Evolutionary conservation across 2,888 invertebrate genomes (phyloP).

Genomic region (Drosophila parthenogenetica): DNA sequence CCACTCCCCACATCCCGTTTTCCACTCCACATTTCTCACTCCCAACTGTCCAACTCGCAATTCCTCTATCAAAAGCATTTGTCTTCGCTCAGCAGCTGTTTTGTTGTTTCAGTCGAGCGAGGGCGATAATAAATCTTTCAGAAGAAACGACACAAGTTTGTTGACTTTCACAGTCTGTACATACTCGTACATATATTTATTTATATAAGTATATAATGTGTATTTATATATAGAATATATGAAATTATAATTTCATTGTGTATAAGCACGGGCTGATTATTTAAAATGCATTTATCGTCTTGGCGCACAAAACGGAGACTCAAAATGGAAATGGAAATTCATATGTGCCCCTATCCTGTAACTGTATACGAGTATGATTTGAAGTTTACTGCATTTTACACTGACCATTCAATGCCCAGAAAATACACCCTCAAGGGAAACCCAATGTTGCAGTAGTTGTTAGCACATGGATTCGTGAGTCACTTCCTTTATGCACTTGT

Average conservation of each 20-base stretch:
- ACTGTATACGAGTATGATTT: conserved; percentile 21
- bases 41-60: background rate
- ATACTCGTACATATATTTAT: background rate
- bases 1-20: background rate
- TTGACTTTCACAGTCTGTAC: conserved; percentile 40
- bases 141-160: conserved; percentile 41
- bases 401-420: background rate
- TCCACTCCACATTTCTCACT: background rate
- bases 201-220: background rate
- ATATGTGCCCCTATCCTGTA: conserved; percentile 51
- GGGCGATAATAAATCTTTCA: conserved; percentile 60
- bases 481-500: conserved; percentile 76
- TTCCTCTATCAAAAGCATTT: conserved; percentile 41
- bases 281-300: conserved; percentile 63
- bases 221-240: conserved; percentile 24
- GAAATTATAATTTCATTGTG: conserved; percentile 31
- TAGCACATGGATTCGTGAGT: conserved; percentile 52
- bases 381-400: conserved; percentile 9
- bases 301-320: conserved; percentile 53
- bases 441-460: background rate
- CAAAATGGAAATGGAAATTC: conserved; percentile 7
- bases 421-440: conserved; percentile 7
- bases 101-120: conserved; percentile 24
- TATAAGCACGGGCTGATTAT: conserved; percentile 32
- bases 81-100: conserved; percentile 56